These are phyloP conservation scores for Meandrina meandrites DNA, from an alignment of 92 coral and sea anemone genomes.

Conservation along the genomic window DNA sequence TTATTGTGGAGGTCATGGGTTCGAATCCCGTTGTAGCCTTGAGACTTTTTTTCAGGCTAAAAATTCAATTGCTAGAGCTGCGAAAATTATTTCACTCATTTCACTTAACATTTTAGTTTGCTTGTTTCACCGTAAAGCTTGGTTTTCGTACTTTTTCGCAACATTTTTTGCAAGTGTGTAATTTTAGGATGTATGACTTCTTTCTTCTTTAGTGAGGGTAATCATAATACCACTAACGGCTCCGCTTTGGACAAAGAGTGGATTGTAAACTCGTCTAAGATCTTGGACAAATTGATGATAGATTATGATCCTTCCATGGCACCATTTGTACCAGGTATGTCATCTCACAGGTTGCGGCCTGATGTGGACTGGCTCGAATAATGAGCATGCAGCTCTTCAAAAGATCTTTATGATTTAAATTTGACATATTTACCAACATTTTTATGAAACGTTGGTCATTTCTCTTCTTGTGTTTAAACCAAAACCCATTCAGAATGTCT, in stretches of 20 bases:
- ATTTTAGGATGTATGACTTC: neutral
- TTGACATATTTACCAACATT: neutral
- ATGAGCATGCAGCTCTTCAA: too few species aligned
- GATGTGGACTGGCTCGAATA: neutral
- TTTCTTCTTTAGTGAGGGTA: neutral
- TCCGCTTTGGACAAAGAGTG: conserved; percentile 8
- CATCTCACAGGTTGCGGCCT: neutral
- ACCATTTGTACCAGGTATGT: conserved; percentile 40
- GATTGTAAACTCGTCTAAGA: conserved; percentile 22
- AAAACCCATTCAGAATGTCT: neutral
- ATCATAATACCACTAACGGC: neutral
- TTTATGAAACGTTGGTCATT: neutral
- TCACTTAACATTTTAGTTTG: too few species aligned
- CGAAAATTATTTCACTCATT: too few species aligned
- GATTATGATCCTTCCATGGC: conserved; percentile 36
- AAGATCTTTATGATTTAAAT: neutral
- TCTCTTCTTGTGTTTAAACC: neutral
- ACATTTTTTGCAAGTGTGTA: too few species aligned
- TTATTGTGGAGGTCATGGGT: too few species aligned
- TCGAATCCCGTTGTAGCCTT: too few species aligned
- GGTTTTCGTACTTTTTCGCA: too few species aligned
- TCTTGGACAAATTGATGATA: conserved; percentile 12
- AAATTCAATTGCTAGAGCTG: too few species aligned
- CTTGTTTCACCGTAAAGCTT: too few species aligned
- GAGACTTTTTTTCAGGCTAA: too few species aligned